Conservation (phyloP, 2,888 invertebrate genomes). For the Zygothrica quintamaculata region DNA sequence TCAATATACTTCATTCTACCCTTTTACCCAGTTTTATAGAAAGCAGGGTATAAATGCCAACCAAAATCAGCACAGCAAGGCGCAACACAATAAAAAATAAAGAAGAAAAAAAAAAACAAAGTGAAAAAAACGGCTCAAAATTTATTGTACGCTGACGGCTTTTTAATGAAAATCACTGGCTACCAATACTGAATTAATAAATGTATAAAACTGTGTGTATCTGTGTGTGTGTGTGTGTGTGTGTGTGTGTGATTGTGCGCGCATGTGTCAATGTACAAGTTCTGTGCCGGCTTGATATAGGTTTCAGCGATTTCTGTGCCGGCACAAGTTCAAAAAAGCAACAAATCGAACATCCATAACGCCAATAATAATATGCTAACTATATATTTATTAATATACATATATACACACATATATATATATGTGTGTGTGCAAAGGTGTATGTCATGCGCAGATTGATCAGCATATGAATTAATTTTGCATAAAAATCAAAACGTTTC, state of each 20-base stretch:
- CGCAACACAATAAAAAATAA: conserved; percentile 39
- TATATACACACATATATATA: not conserved
- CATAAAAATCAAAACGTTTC: conserved; percentile 76
- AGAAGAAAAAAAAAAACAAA: conserved; percentile 45
- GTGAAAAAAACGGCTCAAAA: conserved; percentile 64
- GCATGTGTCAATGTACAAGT: conserved; percentile 54
- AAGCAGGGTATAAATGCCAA: conserved; percentile 33
- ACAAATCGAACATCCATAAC: conserved; percentile 32
- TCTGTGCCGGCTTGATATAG: conserved; percentile 17
- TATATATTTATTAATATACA: conserved; percentile 1
- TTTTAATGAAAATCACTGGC: conserved; percentile 79
- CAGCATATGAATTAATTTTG: conserved; percentile 73
- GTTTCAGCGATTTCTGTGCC: conserved; percentile 45
- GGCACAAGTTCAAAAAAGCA: conserved; percentile 65
- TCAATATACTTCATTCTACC: too few species aligned
- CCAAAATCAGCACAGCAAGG: conserved; percentile 60
- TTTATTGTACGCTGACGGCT: conserved; percentile 79
- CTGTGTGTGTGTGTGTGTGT: conserved; percentile 10
- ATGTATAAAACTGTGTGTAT: conserved; percentile 40
- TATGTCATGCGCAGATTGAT: conserved; percentile 48
- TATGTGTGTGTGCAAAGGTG: conserved; percentile 4
- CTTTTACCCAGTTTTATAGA: not conserved
- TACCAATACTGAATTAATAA: conserved; percentile 76
- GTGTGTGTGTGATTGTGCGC: conserved; percentile 33
- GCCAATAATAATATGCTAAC: conserved; percentile 50